Base-by-base conservation (phyloP, 2,888 invertebrate species). In the Tryphoninae sp. region DNA sequence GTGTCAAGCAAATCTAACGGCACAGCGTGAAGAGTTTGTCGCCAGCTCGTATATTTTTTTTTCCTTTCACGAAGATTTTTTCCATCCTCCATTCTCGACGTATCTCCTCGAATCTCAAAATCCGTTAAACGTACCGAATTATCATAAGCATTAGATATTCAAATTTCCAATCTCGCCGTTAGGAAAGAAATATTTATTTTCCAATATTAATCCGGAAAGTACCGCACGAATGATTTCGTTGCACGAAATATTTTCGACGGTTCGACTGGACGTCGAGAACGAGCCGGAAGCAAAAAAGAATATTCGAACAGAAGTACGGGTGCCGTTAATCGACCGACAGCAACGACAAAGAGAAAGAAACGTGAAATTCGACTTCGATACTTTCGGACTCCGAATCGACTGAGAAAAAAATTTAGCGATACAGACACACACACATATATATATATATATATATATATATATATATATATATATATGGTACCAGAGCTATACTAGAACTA, bases 1-100 rank as follows among this genome's bases (percentile, higher is more conserved):
- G 49, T 26, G 55, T 16, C 45, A 40, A 26, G 42, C 42, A 68
- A 68, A 45, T 61, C 69, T 83, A 83, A 83, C 83, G 83, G 83
- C 53, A 83, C 68, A 62, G 51, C 19, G 65, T 65, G 53, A 40
- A 33, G 62, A 40, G 40, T 55, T 68, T 81, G 71, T 81, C 78
- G 78, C 59, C 61, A 53, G 72, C 62, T 16, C 33, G 33, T 33
- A 9, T 22, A n/a, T 51, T 6, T n/a, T 9, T 51, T 13, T 55
- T 19, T 55, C 2, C 55, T 8, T 19, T 55, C 55, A 55, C 22
- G 55, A 55, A 51, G 4, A 51, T n/a, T 7, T 51, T 51, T 51
- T 51, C n/a, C n/a, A 16, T 51, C 16, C 51, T 13, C 16, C 2
- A 8, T 19, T 55, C 19, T 19, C 16, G 55, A 19, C 9, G n/a